Evolutionary conservation across 2,113 vertebrate species (phyloP).

Genomic region (Petrocephalus microphthalmus): DNA sequence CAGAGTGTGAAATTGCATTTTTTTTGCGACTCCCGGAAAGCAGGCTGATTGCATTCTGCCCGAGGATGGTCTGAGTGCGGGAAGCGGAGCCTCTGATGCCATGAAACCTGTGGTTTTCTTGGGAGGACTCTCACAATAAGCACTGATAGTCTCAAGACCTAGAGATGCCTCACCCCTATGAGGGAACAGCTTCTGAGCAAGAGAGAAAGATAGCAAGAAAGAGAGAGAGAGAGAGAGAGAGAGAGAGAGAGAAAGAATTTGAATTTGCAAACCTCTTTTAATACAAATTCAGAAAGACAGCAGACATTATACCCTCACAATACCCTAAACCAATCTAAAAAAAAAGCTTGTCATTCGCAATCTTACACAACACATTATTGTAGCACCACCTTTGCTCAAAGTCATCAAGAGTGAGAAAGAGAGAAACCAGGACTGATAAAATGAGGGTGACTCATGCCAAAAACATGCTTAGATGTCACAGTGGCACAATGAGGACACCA

Average conservation of each 20-base stretch:
- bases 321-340: too few species aligned
- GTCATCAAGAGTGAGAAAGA: too few species aligned
- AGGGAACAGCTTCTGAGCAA: background rate
- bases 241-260: too few species aligned
- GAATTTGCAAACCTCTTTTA: too few species aligned
- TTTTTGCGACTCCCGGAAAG: background rate
- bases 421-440: conserved; percentile 2
- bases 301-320: too few species aligned
- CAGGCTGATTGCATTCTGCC: background rate
- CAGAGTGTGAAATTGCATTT: background rate
- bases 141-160: background rate
- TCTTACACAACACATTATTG: too few species aligned
- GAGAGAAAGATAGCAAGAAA: background rate
- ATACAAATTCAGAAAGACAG: too few species aligned
- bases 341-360: too few species aligned
- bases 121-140: background rate
- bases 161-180: background rate
- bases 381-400: too few species aligned
- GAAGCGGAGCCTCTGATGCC: background rate
- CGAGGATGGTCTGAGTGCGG: background rate
- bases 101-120: background rate
- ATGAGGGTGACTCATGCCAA: background rate
- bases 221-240: too few species aligned
- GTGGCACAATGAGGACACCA: background rate
- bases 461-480: background rate